A percentile compares a stretch with the other conserved stretches of the same genome.
phyloP scores from a whole-genome alignment of 2,888 invertebrate species.

The Stegana nigrithorax region DNA sequence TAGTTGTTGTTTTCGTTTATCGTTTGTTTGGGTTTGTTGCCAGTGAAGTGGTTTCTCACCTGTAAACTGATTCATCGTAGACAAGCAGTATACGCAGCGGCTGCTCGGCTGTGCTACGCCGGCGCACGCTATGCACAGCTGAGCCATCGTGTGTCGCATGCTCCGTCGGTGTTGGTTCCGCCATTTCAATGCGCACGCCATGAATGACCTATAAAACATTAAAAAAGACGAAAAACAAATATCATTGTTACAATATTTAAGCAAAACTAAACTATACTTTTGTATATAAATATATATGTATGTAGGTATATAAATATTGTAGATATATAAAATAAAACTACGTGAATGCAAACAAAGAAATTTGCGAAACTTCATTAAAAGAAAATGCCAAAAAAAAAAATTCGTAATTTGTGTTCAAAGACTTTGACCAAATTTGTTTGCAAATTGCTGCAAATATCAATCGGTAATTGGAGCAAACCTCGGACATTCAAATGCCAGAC shows the following conservation, averaged over 20 bases:
- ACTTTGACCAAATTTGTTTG: too few relatives aligned
- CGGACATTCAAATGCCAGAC: too few relatives aligned
- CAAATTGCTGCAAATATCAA: too few relatives aligned
- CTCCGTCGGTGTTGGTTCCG: constrained; percentile 62
- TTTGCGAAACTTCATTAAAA: not conserved
- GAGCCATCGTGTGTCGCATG: not conserved
- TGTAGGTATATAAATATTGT: not conserved
- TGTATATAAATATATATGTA: not conserved
- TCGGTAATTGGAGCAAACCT: too few relatives aligned
- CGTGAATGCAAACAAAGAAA: not conserved
- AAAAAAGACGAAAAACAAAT: constrained; percentile 35
- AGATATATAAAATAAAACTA: not conserved
- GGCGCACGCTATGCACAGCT: constrained; percentile 72
- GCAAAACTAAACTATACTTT: constrained; percentile 12
- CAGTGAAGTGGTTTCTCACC: constrained; percentile 70
- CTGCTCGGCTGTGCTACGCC: constrained; percentile 74
- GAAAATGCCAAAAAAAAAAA: too few relatives aligned
- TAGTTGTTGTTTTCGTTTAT: not conserved
- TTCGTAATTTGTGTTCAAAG: too few relatives aligned
- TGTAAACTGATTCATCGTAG: constrained; percentile 89
- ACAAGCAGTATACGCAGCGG: constrained; percentile 85
- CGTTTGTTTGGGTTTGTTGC: constrained; percentile 15
- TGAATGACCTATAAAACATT: constrained; percentile 78
- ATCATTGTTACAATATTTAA: constrained; percentile 20
- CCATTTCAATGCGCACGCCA: constrained; percentile 84